Conservation (phyloP, 1,140 invertebrate species). For the Drosophila kikkawai region DNA sequence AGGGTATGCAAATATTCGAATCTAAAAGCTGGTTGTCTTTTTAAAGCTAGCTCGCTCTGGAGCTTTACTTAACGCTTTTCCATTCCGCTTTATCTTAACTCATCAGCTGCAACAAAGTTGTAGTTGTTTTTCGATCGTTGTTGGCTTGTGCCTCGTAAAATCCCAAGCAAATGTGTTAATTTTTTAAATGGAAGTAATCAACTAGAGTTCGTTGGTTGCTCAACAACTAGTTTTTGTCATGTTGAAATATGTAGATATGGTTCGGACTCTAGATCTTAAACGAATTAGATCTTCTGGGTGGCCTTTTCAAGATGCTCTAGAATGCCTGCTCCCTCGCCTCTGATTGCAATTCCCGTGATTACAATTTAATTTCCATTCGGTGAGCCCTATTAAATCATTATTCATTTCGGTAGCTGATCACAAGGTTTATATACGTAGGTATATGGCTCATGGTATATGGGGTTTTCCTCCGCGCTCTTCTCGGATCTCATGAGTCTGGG, state of each 20-base stretch:
- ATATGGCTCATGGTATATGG: slow-evolving; percentile 34
- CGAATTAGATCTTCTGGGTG: slow-evolving; percentile 49
- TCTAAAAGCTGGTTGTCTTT: neutral
- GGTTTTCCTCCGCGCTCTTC: slow-evolving; percentile 20
- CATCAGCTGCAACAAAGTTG: slow-evolving; percentile 48
- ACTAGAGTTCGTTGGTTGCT: slow-evolving; percentile 12
- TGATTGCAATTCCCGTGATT: slow-evolving; percentile 60
- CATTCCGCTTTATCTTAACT: slow-evolving; percentile 33
- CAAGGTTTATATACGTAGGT: slow-evolving; percentile 3
- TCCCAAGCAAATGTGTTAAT: slow-evolving; percentile 47
- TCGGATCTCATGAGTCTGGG: slow-evolving; percentile 31
- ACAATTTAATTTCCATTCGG: slow-evolving; percentile 61
- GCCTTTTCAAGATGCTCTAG: slow-evolving; percentile 25
- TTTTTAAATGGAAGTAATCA: slow-evolving; percentile 26
- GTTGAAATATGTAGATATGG: neutral
- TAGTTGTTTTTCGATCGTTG: slow-evolving; percentile 27
- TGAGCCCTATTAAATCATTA: slow-evolving; percentile 60
- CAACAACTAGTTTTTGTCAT: slow-evolving; percentile 18
- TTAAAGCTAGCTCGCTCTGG: neutral
- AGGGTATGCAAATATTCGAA: slow-evolving; percentile 5
- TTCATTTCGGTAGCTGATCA: slow-evolving; percentile 65
- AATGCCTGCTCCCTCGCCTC: slow-evolving; percentile 34
- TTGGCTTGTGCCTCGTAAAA: slow-evolving; percentile 45
- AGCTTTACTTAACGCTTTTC: slow-evolving; percentile 25
- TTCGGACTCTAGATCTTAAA: neutral